Base-by-base conservation (phyloP, 2,888 invertebrate species). In the Lasioglossum pauxillum region DNA sequence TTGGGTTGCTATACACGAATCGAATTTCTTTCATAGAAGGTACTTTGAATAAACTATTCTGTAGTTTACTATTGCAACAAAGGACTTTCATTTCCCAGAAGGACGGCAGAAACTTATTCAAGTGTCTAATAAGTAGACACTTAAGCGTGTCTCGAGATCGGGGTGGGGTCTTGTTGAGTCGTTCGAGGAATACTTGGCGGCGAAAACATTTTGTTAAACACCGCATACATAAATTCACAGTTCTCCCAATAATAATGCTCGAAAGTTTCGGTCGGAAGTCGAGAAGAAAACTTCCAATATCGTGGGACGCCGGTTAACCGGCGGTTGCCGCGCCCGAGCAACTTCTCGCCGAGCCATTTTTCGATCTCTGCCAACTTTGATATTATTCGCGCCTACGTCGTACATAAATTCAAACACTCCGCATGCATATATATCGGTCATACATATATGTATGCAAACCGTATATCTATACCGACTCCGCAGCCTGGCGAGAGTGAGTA, bases 391-490 rank as follows among this genome's bases (percentile, higher is more conserved):
- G 86, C 89, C 90, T 81, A 90, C 81, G 74, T 88, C 86, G 76
- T 80, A 82, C 90, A 90, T 89, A 86, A 89, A 89, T 89, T 87
- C 90, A 89, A 85, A 83, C 86, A 79, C 75, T 60, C 83, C n/a
- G 80, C 57, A 78, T 79, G 77, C 76, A 82, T 84, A 79, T 41
- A 77, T 80, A 78, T 83, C 74, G 79, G 27, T 53, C 86, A 77
- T 86, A 75, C 84, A 82, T 85, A 84, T 78, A 82, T 84, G 78
- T 35, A 73, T 82, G 77, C 10, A 19, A 1, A 19, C 31, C 80
- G 53, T 35, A 80, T 53, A 27, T 60, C 16, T 35, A 49, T 27
- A 27, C 31, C 60, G 27, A 64, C 31, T 27, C 7, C 19, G 35
- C 16, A 19, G 35, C 19, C 69, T 31, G 57, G 72, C 71, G 89